Conservation (phyloP, 30 jellyfish, hydroid and myxozoan species). For the Hydractinia echinata region DNA sequence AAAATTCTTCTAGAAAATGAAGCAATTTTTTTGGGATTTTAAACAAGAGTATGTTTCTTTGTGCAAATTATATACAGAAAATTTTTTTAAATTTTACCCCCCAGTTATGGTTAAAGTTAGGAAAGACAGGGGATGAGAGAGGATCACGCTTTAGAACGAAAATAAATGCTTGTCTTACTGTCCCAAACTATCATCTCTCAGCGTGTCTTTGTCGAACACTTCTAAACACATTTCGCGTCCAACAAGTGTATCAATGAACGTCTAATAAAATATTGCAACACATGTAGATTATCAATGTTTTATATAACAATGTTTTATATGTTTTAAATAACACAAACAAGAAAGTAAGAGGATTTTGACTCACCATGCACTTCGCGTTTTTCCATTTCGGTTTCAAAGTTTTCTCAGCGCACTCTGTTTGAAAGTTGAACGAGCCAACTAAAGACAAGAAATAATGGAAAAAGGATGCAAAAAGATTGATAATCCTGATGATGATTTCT, state of each 20-base stretch:
- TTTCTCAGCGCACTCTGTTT: conserved; percentile 46
- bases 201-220: conserved; percentile 64
- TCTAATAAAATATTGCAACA: conserved; percentile 23
- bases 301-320: too few species aligned
- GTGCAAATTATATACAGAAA: too few species aligned
- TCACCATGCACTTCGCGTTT: conserved; percentile 63
- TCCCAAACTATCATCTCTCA: conserved; percentile 76
- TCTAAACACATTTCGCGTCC: conserved; percentile 59
- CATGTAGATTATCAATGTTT: too few species aligned
- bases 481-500: background rate
- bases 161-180: conserved; percentile 35
- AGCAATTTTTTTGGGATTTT: too few species aligned
- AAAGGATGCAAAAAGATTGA: too few species aligned
- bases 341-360: background rate
- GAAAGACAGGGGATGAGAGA: too few species aligned
- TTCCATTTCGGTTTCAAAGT: conserved; percentile 84
- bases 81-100: too few species aligned
- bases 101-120: too few species aligned
- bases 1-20: too few species aligned
- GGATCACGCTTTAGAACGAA: background rate
- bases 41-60: too few species aligned
- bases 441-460: conserved; percentile 10
- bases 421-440: conserved; percentile 61
- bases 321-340: too few species aligned
- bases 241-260: conserved; percentile 44